Conservation (phyloP, 2,888 invertebrate genomes). For the Muschampia plurimacula region DNA sequence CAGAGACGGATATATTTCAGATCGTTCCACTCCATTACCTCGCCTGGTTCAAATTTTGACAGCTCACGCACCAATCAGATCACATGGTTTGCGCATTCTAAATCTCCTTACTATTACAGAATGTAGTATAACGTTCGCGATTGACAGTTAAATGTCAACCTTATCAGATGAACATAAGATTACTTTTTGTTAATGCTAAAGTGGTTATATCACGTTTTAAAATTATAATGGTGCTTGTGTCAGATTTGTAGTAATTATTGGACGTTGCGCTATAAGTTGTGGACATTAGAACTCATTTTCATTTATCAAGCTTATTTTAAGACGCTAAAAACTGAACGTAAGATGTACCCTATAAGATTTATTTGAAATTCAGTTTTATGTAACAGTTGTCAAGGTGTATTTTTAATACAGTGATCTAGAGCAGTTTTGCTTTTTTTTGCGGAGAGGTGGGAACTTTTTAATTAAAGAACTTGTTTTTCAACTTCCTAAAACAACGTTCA, state of each 20-base stretch:
- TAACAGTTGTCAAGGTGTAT: neutral
- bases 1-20: slow-evolving; percentile 63
- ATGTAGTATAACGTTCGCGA: neutral
- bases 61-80: slow-evolving; percentile 67
- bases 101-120: slow-evolving; percentile 4
- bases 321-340: slow-evolving; percentile 7
- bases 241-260: slow-evolving; percentile 37
- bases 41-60: slow-evolving; percentile 78
- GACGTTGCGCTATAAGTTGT: slow-evolving; percentile 32
- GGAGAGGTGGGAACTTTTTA: slow-evolving; percentile 24
- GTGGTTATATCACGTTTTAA: neutral
- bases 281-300: slow-evolving; percentile 37
- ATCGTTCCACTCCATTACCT: slow-evolving; percentile 69
- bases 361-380: slow-evolving; percentile 2
- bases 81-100: slow-evolving; percentile 34
- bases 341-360: neutral
- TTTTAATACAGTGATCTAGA: neutral
- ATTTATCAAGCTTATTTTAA: slow-evolving; percentile 23
- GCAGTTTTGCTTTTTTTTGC: neutral
- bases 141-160: slow-evolving; percentile 16
- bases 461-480: slow-evolving; percentile 38
- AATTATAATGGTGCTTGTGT: slow-evolving; percentile 9
- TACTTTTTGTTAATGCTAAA: neutral
- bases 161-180: neutral
- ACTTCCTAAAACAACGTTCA: slow-evolving; percentile 33